Evolutionary conservation across 1,140 invertebrate genomes (phyloP).

Genomic region (Dryas iulia): DNA sequence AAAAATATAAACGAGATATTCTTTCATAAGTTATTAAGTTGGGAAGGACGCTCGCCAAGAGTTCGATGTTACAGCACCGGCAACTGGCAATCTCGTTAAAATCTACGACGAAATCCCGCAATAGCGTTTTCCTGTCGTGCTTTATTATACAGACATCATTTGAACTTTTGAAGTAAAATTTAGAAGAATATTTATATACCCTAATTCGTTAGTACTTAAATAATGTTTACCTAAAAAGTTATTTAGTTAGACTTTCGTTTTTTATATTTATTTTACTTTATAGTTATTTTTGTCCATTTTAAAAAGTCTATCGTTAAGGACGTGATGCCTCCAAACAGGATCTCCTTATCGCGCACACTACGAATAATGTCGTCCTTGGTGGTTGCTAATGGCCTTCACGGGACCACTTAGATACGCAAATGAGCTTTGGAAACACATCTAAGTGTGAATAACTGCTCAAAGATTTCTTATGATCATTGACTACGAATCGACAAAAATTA

Average conservation of each 20-base stretch:
- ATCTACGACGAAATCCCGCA: constrained; percentile 63
- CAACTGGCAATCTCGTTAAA: constrained; percentile 73
- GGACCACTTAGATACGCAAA: constrained; percentile 77
- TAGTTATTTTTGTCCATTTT: constrained; percentile 55
- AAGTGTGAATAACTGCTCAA: constrained; percentile 10
- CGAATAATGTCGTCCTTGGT: constrained; percentile 74
- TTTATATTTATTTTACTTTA: neutral
- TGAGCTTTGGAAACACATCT: constrained; percentile 64
- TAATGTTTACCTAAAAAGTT: neutral
- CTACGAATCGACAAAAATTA: neutral
- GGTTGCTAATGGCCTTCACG: constrained; percentile 71
- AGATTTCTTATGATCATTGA: neutral
- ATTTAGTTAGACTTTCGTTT: neutral
- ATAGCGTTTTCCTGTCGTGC: constrained; percentile 48
- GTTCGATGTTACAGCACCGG: constrained; percentile 52
- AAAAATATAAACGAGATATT: constrained; percentile 34
- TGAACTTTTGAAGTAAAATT: neutral
- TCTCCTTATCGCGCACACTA: constrained; percentile 60
- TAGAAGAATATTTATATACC: neutral
- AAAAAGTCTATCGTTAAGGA: constrained; percentile 59
- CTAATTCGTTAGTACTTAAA: neutral
- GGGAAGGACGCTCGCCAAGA: constrained; percentile 56
- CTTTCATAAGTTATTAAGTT: constrained; percentile 72
- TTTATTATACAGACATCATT: constrained; percentile 4
- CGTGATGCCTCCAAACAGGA: constrained; percentile 38